Conservation (phyloP, 2,888 invertebrate species). For the Spisula solida region DNA sequence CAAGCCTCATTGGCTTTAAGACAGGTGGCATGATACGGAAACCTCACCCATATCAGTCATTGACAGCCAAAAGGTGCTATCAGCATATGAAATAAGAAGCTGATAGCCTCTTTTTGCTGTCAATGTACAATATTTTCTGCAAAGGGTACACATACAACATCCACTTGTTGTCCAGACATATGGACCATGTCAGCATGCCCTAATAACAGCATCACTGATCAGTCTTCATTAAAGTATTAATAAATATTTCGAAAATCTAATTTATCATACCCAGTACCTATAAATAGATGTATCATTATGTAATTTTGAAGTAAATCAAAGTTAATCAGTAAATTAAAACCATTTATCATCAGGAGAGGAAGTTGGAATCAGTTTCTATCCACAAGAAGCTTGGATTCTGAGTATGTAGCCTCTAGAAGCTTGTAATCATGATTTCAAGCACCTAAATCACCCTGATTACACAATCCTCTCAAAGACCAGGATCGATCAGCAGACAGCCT, state of each 20-base stretch:
- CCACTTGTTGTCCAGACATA: constrained; percentile 8
- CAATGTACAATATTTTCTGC: too few relatives aligned
- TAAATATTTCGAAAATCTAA: background rate
- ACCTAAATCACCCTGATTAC: constrained; percentile 51
- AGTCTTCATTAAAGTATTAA: constrained; percentile 9
- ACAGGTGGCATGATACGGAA: background rate
- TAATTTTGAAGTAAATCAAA: constrained; percentile 39
- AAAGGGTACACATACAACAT: too few relatives aligned
- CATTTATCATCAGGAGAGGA: constrained; percentile 40
- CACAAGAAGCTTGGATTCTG: constrained; percentile 30
- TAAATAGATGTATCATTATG: constrained; percentile 41
- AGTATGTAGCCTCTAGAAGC: constrained; percentile 30
- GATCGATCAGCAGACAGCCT: constrained; percentile 22
- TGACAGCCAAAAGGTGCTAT: too few relatives aligned
- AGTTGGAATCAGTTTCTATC: background rate
- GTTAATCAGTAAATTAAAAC: constrained; percentile 49
- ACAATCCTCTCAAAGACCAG: constrained; percentile 34
- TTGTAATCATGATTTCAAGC: constrained; percentile 46
- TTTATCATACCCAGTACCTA: background rate
- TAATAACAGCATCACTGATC: background rate
- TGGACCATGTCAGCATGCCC: background rate
- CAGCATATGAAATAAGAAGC: too few relatives aligned
- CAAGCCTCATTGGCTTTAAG: background rate
- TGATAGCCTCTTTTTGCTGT: too few relatives aligned
- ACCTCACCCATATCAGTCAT: too few relatives aligned